Evolutionary conservation across 2,888 invertebrate genomes (phyloP), one percentile per base, ranked within the genome.

Genomic region (Xylophagus ater): DNA sequence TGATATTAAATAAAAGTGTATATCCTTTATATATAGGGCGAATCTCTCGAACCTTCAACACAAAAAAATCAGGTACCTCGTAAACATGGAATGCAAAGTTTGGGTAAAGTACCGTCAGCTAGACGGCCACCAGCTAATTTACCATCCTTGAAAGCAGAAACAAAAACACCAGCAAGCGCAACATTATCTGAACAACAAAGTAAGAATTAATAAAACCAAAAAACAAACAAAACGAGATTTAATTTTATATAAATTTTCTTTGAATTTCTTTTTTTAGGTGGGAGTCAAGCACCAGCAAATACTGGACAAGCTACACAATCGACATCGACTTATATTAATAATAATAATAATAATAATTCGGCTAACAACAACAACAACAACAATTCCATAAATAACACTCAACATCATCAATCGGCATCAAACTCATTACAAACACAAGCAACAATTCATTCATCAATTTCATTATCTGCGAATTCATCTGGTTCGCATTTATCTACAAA

Each of bases 71-170:
- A 83, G 72, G 78, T 84, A 71, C 82, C 83, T 66, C 88, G 88
- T 71, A 94, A 94, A 81, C 93, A 96, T 93, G 96, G 96, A 78
- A 89, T 97, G 85, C 97, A 97, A 85, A 86, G 85, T 74, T 82
- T 98, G 82, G 97, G 97, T 72, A 97, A 96, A 81, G 89, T 96
- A 72, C 89, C 88, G 68, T 87, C 86, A 71, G 89, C 90, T 67
- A 85, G 97, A 73, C 85, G 97, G 68, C 92, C 96, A 73, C 96
- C 97, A 68, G 93, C 90, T 66, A 93, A 96, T 76, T 75, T 97
- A 71, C 97, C 97, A 66, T 97, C 96, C 78, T 72, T 97, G 72
- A 97, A 93, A 77, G 90, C 94, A 67, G 97, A 98, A 76, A 74
- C 70, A 47, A 59, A 49, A 51, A 52, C 54, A 49, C 78, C 79